Evolutionary conservation across 2,113 vertebrate species (phyloP).

Genomic region (Barbus barbus): DNA sequence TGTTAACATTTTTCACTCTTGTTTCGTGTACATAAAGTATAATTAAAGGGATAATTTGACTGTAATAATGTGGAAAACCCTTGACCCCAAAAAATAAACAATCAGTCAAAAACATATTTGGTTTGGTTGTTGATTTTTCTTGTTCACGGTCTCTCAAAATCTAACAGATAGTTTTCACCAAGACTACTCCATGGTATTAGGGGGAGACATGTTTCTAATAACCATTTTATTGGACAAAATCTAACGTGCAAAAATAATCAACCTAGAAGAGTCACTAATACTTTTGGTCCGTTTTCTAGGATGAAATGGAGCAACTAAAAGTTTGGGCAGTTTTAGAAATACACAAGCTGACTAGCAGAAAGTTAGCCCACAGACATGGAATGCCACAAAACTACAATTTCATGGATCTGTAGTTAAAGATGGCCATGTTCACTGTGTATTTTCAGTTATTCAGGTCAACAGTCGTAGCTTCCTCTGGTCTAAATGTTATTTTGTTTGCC

Average conservation of each 20-base stretch:
- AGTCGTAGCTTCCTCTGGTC: not conserved
- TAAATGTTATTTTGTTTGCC: not conserved
- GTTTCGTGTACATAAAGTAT: constrained; percentile 39
- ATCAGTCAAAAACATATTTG: constrained; percentile 4
- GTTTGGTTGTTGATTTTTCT: not conserved
- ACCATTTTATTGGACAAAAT: not conserved
- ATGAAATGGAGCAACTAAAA: no score
- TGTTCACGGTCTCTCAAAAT: no score
- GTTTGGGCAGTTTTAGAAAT: no score
- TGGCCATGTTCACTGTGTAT: not conserved
- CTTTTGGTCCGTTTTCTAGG: not conserved
- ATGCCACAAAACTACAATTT: not conserved
- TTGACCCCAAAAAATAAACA: constrained; percentile 22
- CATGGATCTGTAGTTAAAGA: not conserved
- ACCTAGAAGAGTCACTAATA: no score
- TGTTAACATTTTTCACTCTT: not conserved
- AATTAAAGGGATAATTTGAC: constrained; percentile 9
- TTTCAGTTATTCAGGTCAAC: not conserved
- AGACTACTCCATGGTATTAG: not conserved
- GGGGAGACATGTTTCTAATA: not conserved
- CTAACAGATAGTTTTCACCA: not conserved
- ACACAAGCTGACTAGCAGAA: not conserved
- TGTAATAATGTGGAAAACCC: not conserved
- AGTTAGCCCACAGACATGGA: not conserved
- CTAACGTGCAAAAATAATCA: not conserved